Conservation (phyloP, 2,113 vertebrate species). For the Dromiciops gliroides region DNA sequence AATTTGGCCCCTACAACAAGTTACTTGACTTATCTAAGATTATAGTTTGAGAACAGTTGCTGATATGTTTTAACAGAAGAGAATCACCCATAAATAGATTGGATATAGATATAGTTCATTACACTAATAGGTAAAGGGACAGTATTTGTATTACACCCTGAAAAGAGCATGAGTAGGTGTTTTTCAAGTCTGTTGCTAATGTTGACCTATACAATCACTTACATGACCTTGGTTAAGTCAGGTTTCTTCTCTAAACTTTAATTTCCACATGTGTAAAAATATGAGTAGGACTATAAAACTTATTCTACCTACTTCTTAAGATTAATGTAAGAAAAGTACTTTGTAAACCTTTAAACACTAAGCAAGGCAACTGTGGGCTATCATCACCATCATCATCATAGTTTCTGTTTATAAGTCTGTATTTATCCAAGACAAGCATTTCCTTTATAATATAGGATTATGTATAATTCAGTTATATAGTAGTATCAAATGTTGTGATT, state of each 20-base stretch:
- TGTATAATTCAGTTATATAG: background rate
- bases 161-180: background rate
- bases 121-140: background rate
- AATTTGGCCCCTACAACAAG: too few relatives aligned
- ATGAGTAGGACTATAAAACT: background rate
- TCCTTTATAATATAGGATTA: background rate
- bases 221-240: background rate
- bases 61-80: background rate
- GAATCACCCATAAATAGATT: too few relatives aligned
- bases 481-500: conserved; percentile 24
- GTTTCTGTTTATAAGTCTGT: background rate
- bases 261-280: background rate
- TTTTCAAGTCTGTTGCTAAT: background rate
- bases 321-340: background rate
- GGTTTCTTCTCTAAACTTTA: background rate
- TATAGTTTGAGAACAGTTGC: background rate
- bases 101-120: background rate
- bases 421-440: background rate
- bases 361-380: background rate
- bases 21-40: background rate
- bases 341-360: background rate
- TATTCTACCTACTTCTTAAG: background rate
- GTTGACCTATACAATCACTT: background rate
- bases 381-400: too few relatives aligned
- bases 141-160: background rate